phyloP scores from a whole-genome alignment of 2,797 vertebrate species.

The Zalophus californianus region DNA sequence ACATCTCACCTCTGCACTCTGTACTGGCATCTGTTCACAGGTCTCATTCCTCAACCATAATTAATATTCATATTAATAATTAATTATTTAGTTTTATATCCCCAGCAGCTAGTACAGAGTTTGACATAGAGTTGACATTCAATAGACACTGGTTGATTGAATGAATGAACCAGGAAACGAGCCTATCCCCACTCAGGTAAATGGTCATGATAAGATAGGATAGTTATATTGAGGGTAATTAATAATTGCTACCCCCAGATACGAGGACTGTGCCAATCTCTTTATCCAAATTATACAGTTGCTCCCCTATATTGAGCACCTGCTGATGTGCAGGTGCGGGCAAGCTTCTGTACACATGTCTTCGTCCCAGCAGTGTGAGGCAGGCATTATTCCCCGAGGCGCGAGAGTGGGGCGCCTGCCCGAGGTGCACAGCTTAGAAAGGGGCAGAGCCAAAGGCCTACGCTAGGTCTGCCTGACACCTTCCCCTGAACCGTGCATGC shows the following conservation, averaged over 20 bases:
- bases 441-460: background rate
- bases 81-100: background rate
- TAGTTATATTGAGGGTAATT: constrained; percentile 34
- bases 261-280: background rate
- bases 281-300: background rate
- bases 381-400: background rate
- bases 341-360: background rate
- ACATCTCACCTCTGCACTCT: too few relatives aligned
- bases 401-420: background rate
- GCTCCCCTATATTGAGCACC: background rate
- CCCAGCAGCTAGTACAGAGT: background rate
- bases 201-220: background rate
- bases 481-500: background rate
- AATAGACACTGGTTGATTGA: background rate
- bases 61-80: background rate
- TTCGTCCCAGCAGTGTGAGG: background rate
- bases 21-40: background rate
- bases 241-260: background rate
- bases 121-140: background rate
- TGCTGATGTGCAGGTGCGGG: background rate
- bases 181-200: background rate
- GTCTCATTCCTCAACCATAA: background rate
- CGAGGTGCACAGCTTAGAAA: background rate
- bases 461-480: background rate
- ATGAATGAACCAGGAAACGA: constrained; percentile 34